Conservation (phyloP, 2,797 vertebrate species). For the Rhadinocentrus ornatus region DNA sequence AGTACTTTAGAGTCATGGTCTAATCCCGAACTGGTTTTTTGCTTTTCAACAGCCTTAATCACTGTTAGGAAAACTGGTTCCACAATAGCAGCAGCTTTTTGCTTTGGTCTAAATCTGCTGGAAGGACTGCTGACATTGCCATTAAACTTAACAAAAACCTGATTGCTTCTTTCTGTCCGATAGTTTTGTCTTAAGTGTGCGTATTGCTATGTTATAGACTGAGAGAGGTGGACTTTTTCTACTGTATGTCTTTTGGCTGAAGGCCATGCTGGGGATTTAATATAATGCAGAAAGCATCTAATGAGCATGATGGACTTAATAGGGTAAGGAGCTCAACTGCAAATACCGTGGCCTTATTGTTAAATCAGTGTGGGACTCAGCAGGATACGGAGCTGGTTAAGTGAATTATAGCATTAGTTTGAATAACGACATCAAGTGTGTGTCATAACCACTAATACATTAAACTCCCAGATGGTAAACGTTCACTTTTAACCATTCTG, state of each 20-base stretch:
- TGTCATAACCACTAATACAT: slow-evolving; percentile 30
- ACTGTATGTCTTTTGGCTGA: slow-evolving; percentile 11
- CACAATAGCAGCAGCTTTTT: background rate
- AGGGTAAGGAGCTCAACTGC: slow-evolving; percentile 52
- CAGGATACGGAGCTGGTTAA: slow-evolving; percentile 19
- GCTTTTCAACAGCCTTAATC: background rate
- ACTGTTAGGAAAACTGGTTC: background rate
- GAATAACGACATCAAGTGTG: slow-evolving; percentile 21
- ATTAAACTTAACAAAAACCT: background rate
- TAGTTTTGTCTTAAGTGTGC: background rate
- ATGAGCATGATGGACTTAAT: slow-evolving; percentile 48
- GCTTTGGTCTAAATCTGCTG: background rate
- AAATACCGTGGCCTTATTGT: slow-evolving; percentile 39
- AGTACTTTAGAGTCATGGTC: background rate
- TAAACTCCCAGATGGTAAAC: slow-evolving; percentile 13
- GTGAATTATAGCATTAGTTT: slow-evolving; percentile 41
- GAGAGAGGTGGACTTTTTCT: background rate
- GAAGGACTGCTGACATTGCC: too few species aligned
- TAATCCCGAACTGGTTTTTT: background rate
- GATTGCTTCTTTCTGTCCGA: background rate
- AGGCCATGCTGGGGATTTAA: slow-evolving; percentile 18
- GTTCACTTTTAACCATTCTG: slow-evolving; percentile 32
- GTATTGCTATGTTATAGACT: slow-evolving; percentile 18
- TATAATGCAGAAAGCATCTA: slow-evolving; percentile 46
- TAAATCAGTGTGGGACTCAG: slow-evolving; percentile 55